A percentile compares a stretch with the other conserved stretches of the same genome.
phyloP scores from a whole-genome alignment of 92 coral and sea anemone genomes.

The Ricordea florida region DNA sequence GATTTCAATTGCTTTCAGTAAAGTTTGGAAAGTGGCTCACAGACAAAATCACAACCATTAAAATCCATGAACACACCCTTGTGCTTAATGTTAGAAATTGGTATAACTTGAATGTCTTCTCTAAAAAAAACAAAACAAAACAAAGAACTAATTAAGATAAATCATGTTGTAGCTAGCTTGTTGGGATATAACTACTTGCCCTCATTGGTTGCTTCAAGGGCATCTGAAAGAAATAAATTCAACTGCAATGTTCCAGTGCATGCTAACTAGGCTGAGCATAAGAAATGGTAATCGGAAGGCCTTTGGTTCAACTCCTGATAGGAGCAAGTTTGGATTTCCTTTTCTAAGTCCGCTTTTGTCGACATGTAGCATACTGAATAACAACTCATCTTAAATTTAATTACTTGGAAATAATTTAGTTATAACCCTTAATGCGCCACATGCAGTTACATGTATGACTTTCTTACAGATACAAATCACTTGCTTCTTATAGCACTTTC shows the following conservation, averaged over 20 bases:
- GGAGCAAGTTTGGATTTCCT: too few species aligned
- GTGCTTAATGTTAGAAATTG: background rate
- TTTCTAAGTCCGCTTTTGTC: too few species aligned
- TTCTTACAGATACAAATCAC: too few species aligned
- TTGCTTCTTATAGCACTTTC: too few species aligned
- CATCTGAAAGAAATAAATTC: background rate
- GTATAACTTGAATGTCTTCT: conserved; percentile 1
- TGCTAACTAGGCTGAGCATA: too few species aligned
- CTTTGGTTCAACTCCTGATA: too few species aligned
- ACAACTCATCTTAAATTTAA: too few species aligned
- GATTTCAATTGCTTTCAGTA: conserved; percentile 11
- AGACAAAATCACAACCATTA: background rate
- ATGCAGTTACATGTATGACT: too few species aligned
- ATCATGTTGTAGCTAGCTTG: background rate
- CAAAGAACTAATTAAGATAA: background rate
- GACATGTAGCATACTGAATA: too few species aligned
- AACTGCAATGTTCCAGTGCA: background rate
- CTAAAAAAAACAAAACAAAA: background rate
- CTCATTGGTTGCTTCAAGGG: background rate
- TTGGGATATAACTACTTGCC: background rate
- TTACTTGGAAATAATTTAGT: too few species aligned
- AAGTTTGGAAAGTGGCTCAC: conserved; percentile 24
- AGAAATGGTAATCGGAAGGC: too few species aligned
- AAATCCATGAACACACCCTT: conserved; percentile 11
- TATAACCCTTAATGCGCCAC: too few species aligned